Evolutionary conservation across 2,113 vertebrate species (phyloP).

Genomic region (Oncorhynchus kisutch): DNA sequence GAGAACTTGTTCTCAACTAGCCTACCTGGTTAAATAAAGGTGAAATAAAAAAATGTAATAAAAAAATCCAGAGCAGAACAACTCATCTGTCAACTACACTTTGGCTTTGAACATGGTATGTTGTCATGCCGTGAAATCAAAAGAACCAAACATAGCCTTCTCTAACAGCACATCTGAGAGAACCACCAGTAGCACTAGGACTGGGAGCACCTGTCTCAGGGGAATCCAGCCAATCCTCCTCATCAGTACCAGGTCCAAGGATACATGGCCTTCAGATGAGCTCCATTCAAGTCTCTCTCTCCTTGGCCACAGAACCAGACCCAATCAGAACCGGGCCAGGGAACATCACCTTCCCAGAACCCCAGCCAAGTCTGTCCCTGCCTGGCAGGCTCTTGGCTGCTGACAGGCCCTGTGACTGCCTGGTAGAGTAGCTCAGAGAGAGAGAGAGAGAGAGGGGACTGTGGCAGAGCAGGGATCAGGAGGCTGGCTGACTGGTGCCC

Average conservation of each 20-base stretch:
- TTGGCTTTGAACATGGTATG: too few species aligned
- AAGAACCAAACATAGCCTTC: neutral
- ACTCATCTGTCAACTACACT: too few species aligned
- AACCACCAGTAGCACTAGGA: neutral
- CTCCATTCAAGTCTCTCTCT: conserved; percentile 1
- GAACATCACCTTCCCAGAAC: conserved; percentile 56
- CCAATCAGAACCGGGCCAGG: conserved; percentile 24
- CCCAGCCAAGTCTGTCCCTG: conserved; percentile 54
- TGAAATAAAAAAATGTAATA: too few species aligned
- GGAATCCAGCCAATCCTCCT: conserved; percentile 7
- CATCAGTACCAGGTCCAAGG: conserved; percentile 15
- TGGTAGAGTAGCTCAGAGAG: neutral
- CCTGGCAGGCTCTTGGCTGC: conserved; percentile 46
- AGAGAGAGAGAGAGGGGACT: neutral
- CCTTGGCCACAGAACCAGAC: conserved; percentile 29
- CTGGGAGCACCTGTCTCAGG: conserved; percentile 3
- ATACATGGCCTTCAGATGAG: conserved; percentile 3
- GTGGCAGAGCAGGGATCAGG: conserved; percentile 11
- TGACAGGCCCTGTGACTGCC: conserved; percentile 39
- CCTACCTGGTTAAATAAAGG: too few species aligned
- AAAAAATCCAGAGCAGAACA: too few species aligned
- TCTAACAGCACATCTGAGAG: neutral
- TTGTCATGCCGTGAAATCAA: neutral
- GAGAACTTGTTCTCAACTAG: too few species aligned
- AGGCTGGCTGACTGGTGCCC: conserved; percentile 8